Evolutionary conservation across 2,113 vertebrate species (phyloP).

Genomic region (Chloebia gouldiae): DNA sequence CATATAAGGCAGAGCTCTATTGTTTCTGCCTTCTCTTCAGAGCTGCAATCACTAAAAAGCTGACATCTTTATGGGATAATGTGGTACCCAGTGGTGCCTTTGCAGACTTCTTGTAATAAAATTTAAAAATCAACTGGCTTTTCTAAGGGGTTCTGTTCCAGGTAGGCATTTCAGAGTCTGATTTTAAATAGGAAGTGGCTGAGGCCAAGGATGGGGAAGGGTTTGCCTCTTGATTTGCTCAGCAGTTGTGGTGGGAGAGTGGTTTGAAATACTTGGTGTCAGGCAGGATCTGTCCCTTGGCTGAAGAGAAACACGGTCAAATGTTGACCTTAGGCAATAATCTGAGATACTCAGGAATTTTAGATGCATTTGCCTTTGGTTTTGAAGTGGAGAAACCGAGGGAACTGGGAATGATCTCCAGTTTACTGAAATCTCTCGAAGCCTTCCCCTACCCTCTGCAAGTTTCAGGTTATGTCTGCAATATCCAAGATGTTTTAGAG

Average conservation of each 20-base stretch:
- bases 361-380: background rate
- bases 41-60: background rate
- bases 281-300: background rate
- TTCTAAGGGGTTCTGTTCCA: background rate
- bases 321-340: background rate
- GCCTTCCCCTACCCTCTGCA: background rate
- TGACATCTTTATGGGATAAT: slow-evolving; percentile 37
- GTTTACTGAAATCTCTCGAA: background rate
- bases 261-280: background rate
- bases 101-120: background rate
- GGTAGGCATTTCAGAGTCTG: background rate
- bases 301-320: accelerated
- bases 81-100: background rate
- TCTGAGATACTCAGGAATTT: background rate
- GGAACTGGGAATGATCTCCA: background rate
- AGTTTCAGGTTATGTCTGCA: background rate
- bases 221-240: background rate
- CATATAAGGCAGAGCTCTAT: slow-evolving; percentile 56
- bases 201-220: background rate
- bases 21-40: background rate
- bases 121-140: background rate
- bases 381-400: background rate
- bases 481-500: background rate
- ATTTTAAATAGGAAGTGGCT: slow-evolving; percentile 53
- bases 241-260: background rate